phyloP scores from a whole-genome alignment of 2,113 vertebrate species.

The Amphilophus citrinellus region DNA sequence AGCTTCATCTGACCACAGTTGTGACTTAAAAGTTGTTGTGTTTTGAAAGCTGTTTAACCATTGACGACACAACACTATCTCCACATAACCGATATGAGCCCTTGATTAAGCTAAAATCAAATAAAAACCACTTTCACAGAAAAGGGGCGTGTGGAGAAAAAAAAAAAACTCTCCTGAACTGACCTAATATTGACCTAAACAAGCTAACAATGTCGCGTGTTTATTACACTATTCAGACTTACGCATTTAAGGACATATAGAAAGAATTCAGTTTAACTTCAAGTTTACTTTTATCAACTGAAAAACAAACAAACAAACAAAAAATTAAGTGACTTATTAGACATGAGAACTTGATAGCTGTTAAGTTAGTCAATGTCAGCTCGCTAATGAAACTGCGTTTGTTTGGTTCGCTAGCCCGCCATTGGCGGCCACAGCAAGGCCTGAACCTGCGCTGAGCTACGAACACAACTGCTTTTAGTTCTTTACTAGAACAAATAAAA shows the following conservation, averaged over 20 bases:
- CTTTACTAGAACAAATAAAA: rapidly evolving
- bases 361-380: conserved; percentile 5
- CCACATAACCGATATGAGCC: not conserved
- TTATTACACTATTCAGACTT: not conserved
- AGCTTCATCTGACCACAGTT: not conserved
- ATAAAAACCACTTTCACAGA: not conserved
- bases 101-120: not conserved
- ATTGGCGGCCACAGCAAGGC: conserved; percentile 31
- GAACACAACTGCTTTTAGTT: rapidly evolving
- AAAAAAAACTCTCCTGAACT: not conserved
- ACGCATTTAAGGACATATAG: rapidly evolving
- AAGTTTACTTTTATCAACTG: rapidly evolving
- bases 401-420: conserved; percentile 51
- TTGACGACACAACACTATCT: not conserved
- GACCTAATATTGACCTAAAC: not conserved
- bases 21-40: not conserved
- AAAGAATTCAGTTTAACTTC: rapidly evolving
- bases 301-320: rapidly evolving
- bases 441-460: not conserved
- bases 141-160: conserved; percentile 27
- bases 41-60: not conserved
- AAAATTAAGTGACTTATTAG: rapidly evolving
- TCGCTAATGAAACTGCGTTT: conserved; percentile 25
- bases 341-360: not conserved
- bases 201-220: not conserved